Percentiles rank a stretch among this genome's conserved stretches.
Evolutionary conservation across 1,140 invertebrate species (phyloP).

Genomic region (Drosophila takahashii): DNA sequence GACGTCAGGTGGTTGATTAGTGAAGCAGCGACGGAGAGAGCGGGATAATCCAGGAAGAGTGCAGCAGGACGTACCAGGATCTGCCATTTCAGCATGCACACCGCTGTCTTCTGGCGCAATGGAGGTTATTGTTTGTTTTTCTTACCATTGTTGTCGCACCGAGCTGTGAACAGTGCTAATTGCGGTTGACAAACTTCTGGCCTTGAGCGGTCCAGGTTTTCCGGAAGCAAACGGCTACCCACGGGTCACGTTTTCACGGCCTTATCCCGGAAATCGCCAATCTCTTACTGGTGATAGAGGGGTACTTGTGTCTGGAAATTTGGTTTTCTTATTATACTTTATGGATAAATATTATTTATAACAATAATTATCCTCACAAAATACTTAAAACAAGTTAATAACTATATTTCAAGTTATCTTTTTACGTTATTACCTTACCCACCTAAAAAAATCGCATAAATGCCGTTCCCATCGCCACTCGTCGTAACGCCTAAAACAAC

Average conservation of each 20-base stretch:
- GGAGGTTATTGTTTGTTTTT: conserved; percentile 71
- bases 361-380: neutral
- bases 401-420: no score
- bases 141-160: conserved; percentile 23
- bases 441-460: neutral
- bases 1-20: no score
- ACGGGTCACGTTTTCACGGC: conserved; percentile 15
- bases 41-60: conserved; percentile 5
- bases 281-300: neutral
- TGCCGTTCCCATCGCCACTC: conserved; percentile 15
- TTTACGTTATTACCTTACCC: neutral
- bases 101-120: conserved; percentile 83
- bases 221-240: neutral
- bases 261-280: conserved; percentile 6
- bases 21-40: conserved; percentile 11
- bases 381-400: neutral
- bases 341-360: no score
- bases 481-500: conserved; percentile 20
- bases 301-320: neutral
- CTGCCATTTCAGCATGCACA: conserved; percentile 70
- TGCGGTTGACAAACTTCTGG: conserved; percentile 32
- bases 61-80: conserved; percentile 26
- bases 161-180: conserved; percentile 59
- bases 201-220: conserved; percentile 19
- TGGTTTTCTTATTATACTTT: no score